Evolutionary conservation across 2,113 vertebrate species (phyloP), one percentile per base, ranked within the genome.

Genomic region (Sialia sialis): DNA sequence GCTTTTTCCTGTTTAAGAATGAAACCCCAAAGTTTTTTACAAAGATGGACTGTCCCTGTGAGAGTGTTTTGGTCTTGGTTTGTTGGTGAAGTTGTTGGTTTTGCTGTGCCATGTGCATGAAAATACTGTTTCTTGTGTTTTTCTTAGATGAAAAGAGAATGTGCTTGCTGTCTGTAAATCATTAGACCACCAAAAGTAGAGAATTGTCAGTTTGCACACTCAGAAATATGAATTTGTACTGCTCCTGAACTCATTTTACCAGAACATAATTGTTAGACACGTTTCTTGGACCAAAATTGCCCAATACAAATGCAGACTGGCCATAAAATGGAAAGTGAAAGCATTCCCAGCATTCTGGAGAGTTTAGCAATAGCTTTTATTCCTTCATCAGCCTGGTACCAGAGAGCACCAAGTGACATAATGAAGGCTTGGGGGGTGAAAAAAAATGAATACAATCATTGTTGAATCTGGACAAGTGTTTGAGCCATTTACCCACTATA

Each of bases 381-480:
- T 85, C 89, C 34, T 77, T 70, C 43, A 41, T 54, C 48, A 67
- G 19, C 30, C 38, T 59, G 36, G 29, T 54, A 85, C 58, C 27
- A 49, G 36, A 44, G 17, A 63, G 14, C 38, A 58, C 38, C 32
- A 75, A 60, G 11, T 26, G 34, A 79, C 10, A 10, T 66, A 67
- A 39, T n/a, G 67, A n/a, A 54, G 11, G 12, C 23, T 60, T 69
- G n/a, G 22, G 15, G 14, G 3, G 5, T 1, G 0, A 5, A 7
- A 21, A 41, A 43, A 32, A 32, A 32, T 72, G 8, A 73, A 67
- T 30, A 36, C 51, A 90, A 49, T 34, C 43, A 36, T 58, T 52
- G 36, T 73, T 59, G 34, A 59, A 5, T 23, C 22, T 55, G 29
- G 54, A 4, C 6, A 81, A 80, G 19, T 13, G 8, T 44, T 52